Evolutionary conservation across 2,797 vertebrate genomes (phyloP).

Genomic region (Crax fasciolata): DNA sequence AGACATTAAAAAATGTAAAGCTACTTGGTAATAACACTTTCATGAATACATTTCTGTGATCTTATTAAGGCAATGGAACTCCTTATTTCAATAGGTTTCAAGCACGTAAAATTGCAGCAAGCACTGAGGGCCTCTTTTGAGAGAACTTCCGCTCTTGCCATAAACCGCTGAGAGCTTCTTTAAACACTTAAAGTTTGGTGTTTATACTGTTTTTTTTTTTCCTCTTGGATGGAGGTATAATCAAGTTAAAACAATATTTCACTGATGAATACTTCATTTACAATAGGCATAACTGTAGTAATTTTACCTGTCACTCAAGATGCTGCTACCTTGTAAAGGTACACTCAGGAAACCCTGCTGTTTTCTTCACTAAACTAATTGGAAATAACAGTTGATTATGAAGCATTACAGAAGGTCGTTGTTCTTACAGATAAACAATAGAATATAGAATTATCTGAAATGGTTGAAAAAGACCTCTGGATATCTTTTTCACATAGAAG

Average conservation of each 20-base stretch:
- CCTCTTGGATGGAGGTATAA: conserved; percentile 6
- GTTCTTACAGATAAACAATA: neutral
- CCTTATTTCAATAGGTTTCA: neutral
- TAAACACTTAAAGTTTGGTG: neutral
- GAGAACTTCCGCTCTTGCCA: neutral
- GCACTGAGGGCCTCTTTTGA: neutral
- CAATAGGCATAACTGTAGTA: neutral
- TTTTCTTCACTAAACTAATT: conserved; percentile 41
- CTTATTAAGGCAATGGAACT: neutral
- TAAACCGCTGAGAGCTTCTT: neutral
- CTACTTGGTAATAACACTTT: neutral
- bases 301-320: conserved; percentile 54
- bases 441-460: neutral
- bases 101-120: neutral
- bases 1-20: neutral
- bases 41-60: neutral
- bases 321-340: conserved; percentile 1
- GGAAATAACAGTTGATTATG: conserved; percentile 25
- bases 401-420: neutral
- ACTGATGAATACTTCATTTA: conserved; percentile 43
- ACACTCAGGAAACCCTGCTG: neutral
- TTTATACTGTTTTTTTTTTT: neutral
- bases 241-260: conserved; percentile 37
- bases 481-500: neutral
- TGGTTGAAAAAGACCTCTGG: neutral